Percentiles rank a stretch among this genome's conserved stretches.
Conservation (phyloP, 2,888 invertebrate species). For the Limnephilus marmoratus region DNA sequence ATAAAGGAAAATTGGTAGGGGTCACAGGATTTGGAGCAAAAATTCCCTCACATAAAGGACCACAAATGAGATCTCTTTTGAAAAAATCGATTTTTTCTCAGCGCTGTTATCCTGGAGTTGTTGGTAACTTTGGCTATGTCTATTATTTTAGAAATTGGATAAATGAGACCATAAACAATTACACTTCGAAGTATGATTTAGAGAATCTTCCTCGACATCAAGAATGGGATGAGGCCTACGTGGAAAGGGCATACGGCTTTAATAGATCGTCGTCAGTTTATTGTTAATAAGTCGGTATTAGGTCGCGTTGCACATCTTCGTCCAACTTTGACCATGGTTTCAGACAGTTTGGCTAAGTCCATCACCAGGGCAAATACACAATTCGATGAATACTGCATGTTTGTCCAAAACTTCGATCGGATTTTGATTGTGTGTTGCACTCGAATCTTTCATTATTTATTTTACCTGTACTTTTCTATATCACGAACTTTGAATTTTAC, state of each 20-base stretch:
- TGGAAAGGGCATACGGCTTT: background rate
- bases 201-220: constrained; percentile 15
- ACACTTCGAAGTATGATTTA: constrained; percentile 21
- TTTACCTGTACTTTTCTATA: too few species aligned
- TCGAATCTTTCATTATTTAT: too few species aligned
- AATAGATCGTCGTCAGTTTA: background rate
- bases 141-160: constrained; percentile 38
- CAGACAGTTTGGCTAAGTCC: background rate
- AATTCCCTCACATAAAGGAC: background rate
- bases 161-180: constrained; percentile 8
- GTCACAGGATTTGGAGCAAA: constrained; percentile 36
- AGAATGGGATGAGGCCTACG: constrained; percentile 26
- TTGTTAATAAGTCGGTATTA: background rate
- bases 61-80: background rate
- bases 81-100: background rate
- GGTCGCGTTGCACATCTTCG: too few species aligned
- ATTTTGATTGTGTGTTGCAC: too few species aligned
- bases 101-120: constrained; percentile 9
- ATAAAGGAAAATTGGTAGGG: constrained; percentile 30
- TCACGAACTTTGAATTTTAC: too few species aligned
- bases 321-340: too few species aligned
- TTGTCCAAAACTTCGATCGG: too few species aligned
- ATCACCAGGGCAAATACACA: background rate
- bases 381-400: too few species aligned
- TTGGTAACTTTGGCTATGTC: constrained; percentile 17